phyloP scores from a whole-genome alignment of 2,797 vertebrate species.

The Microctenopoma stevenorrisi region DNA sequence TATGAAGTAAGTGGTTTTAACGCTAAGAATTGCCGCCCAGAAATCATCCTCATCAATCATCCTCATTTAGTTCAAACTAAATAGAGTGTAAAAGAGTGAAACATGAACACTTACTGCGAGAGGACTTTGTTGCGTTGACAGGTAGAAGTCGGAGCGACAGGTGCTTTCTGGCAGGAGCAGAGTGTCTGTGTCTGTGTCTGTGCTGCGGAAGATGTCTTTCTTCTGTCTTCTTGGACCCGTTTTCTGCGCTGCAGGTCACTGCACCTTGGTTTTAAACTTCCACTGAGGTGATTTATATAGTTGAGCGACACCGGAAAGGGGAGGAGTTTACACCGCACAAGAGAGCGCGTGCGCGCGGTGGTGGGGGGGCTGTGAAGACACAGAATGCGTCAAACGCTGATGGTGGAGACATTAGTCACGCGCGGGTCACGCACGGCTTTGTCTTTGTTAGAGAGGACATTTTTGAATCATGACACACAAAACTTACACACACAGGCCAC shows the following conservation, averaged over 20 bases:
- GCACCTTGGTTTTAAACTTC: constrained; percentile 41
- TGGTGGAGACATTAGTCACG: constrained; percentile 65
- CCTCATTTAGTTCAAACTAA: no score
- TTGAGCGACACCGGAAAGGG: constrained; percentile 41
- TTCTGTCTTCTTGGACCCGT: constrained; percentile 15
- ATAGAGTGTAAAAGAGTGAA: neutral
- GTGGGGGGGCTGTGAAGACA: constrained; percentile 30
- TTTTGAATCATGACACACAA: constrained; percentile 41
- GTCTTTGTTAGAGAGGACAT: constrained; percentile 64
- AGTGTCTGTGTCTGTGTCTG: constrained; percentile 1
- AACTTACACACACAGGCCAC: neutral
- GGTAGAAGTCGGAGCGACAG: constrained; percentile 36
- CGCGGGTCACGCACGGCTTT: constrained; percentile 31
- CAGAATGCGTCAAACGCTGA: constrained; percentile 65
- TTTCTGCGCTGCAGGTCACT: constrained; percentile 20
- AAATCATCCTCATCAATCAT: no score
- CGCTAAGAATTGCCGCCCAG: no score
- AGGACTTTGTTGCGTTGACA: constrained; percentile 30
- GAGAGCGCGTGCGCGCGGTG: neutral
- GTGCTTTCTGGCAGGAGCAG: constrained; percentile 31
- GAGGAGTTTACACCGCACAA: constrained; percentile 42
- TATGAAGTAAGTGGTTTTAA: no score
- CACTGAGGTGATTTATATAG: constrained; percentile 69
- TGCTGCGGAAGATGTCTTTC: neutral
- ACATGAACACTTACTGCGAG: constrained; percentile 61